Evolutionary conservation across 2,888 invertebrate species (phyloP).

Genomic region (Nematopogon swammerdamellus): DNA sequence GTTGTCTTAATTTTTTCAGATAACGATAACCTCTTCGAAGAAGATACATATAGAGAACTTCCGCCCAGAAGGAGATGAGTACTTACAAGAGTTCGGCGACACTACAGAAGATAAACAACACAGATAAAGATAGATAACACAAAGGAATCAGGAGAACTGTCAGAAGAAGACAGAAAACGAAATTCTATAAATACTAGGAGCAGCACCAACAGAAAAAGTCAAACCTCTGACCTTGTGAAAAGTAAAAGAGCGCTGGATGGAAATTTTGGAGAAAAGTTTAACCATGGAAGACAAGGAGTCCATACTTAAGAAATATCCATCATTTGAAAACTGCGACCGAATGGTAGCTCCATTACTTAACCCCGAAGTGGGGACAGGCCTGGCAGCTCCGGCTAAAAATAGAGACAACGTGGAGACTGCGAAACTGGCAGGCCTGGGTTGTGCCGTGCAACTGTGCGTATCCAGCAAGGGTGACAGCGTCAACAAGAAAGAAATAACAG

Average conservation of each 20-base stretch:
- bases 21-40: too few species aligned
- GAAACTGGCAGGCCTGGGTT: neutral
- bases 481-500: neutral
- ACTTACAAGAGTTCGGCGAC: too few species aligned
- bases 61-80: too few species aligned
- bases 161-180: neutral
- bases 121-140: too few species aligned
- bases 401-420: neutral
- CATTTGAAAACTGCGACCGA: neutral
- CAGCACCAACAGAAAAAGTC: neutral
- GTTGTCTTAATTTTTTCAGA: too few species aligned
- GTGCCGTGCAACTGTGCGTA: neutral
- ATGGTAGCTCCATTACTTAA: constrained; percentile 2
- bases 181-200: neutral
- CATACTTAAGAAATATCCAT: neutral
- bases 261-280: neutral
- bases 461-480: constrained; percentile 1
- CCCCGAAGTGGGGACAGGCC: neutral
- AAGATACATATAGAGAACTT: too few species aligned
- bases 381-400: constrained; percentile 1
- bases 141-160: too few species aligned
- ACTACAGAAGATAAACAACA: too few species aligned
- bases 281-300: constrained; percentile 1
- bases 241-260: constrained; percentile 1
- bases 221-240: neutral